Evolutionary conservation across 2,888 invertebrate genomes (phyloP).

Genomic region (Spisula solida): DNA sequence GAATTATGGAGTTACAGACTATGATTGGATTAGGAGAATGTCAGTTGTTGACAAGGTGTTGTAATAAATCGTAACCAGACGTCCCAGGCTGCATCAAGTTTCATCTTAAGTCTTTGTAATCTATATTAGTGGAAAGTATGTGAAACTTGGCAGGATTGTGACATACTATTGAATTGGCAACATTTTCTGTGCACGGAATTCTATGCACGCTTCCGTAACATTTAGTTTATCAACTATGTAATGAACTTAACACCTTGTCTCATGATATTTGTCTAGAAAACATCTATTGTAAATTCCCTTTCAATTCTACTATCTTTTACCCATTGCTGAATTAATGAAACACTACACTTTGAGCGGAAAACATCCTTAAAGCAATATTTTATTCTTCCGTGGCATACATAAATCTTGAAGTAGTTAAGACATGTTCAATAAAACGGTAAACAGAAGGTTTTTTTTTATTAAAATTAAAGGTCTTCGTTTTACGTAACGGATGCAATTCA

Average conservation of each 20-base stretch:
- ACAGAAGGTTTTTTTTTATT: too few relatives aligned
- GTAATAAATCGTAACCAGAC: not conserved
- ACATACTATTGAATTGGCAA: not conserved
- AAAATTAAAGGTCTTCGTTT: too few relatives aligned
- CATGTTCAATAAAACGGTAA: too few relatives aligned
- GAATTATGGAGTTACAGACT: too few relatives aligned
- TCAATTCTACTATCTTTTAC: not conserved
- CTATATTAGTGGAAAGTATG: not conserved
- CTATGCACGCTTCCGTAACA: not conserved
- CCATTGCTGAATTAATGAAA: too few relatives aligned
- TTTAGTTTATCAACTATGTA: not conserved
- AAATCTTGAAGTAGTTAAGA: too few relatives aligned
- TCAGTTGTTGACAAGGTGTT: not conserved
- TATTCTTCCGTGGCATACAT: too few relatives aligned
- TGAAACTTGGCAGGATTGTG: constrained; percentile 1
- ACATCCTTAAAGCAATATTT: too few relatives aligned
- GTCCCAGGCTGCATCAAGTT: not conserved
- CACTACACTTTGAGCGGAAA: too few relatives aligned
- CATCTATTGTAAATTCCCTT: not conserved
- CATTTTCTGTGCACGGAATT: not conserved
- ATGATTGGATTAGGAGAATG: too few relatives aligned
- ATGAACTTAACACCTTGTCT: not conserved
- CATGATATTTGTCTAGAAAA: not conserved
- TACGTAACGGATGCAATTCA: too few relatives aligned
- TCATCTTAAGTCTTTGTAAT: not conserved